Conservation (phyloP, 1,140 invertebrate genomes). For the Camponotus pennsylvanicus region DNA sequence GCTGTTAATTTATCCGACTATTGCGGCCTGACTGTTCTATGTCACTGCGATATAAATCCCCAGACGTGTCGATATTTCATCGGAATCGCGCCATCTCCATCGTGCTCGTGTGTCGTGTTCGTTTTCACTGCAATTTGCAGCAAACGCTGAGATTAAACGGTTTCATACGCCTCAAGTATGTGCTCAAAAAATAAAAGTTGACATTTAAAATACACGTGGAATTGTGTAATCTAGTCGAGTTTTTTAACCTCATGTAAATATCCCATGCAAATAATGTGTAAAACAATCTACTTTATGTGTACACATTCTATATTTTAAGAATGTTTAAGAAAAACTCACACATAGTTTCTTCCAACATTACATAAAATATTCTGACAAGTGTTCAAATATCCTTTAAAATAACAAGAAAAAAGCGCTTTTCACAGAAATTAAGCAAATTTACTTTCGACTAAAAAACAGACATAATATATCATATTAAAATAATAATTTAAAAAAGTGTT, state of each 20-base stretch:
- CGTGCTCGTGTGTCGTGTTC: conserved; percentile 17
- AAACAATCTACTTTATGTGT: not conserved
- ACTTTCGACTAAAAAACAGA: too few relatives aligned
- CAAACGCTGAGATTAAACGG: conserved; percentile 26
- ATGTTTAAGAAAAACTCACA: not conserved
- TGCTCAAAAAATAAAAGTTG: not conserved
- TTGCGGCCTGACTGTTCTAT: conserved; percentile 39
- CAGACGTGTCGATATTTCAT: conserved; percentile 61
- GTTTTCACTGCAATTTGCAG: conserved; percentile 45
- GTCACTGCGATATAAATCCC: conserved; percentile 62
- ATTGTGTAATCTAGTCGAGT: not conserved
- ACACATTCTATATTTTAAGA: not conserved
- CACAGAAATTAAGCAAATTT: too few relatives aligned
- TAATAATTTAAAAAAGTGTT: too few relatives aligned
- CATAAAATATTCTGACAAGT: too few relatives aligned
- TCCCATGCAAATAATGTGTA: not conserved
- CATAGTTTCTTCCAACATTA: too few relatives aligned
- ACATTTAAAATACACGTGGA: not conserved
- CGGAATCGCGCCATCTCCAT: conserved; percentile 45
- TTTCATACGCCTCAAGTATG: not conserved
- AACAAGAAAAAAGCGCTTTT: too few relatives aligned
- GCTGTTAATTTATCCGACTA: conserved; percentile 69
- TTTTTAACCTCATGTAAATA: too few relatives aligned
- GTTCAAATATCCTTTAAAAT: too few relatives aligned
- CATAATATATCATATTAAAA: too few relatives aligned